Evolutionary conservation across 1,140 invertebrate genomes (phyloP).

Genomic region (Apocrypta bakeri): DNA sequence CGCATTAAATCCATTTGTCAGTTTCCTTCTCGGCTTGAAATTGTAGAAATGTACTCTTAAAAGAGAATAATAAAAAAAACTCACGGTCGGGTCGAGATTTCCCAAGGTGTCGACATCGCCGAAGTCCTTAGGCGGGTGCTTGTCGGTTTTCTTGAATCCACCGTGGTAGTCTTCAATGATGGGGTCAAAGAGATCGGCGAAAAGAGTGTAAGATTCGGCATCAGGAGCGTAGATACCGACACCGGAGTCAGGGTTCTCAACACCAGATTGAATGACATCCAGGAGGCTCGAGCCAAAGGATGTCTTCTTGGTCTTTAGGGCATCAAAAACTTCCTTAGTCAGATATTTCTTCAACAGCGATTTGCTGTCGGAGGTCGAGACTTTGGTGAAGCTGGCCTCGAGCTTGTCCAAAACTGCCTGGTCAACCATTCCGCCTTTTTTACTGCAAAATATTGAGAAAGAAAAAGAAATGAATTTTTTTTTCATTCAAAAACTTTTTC

Average conservation of each 20-base stretch:
- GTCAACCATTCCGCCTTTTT: constrained; percentile 87
- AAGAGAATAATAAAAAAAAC: constrained; percentile 45
- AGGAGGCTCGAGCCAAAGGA: constrained; percentile 91
- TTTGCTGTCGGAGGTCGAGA: constrained; percentile 91
- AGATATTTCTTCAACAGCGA: constrained; percentile 96
- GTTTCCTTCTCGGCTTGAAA: neutral
- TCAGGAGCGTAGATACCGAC: constrained; percentile 97
- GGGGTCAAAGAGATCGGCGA: constrained; percentile 94
- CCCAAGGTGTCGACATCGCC: constrained; percentile 92
- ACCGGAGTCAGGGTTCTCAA: constrained; percentile 92
- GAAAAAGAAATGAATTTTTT: neutral
- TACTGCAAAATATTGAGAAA: constrained; percentile 76
- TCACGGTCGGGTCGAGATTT: constrained; percentile 90
- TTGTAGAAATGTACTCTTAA: neutral
- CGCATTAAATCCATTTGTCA: neutral
- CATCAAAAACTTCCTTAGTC: constrained; percentile 91
- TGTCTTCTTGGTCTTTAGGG: constrained; percentile 93
- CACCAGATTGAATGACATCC: constrained; percentile 93
- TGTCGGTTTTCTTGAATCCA: constrained; percentile 94
- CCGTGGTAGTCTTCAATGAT: constrained; percentile 97
- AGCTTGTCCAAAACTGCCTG: constrained; percentile 90
- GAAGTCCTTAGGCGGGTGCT: constrained; percentile 94
- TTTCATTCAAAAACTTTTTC: too few relatives aligned
- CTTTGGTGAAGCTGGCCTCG: constrained; percentile 92
- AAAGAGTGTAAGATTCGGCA: constrained; percentile 93